Conservation (phyloP, 2,797 vertebrate species). For the Morelia viridis region DNA sequence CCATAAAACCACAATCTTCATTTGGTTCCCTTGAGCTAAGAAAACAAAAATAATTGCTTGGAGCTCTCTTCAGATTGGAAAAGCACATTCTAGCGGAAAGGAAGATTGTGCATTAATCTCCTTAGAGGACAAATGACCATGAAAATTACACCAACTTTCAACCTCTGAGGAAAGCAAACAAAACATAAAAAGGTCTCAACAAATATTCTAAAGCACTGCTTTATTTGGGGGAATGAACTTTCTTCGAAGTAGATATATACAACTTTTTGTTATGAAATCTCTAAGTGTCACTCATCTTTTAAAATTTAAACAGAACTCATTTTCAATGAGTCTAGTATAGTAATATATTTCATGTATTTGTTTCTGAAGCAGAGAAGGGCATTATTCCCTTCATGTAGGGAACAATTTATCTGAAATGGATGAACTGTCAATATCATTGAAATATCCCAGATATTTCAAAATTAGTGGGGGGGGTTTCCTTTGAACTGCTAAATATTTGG, state of each 20-base stretch:
- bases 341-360: not conserved
- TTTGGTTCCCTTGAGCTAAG: constrained; percentile 21
- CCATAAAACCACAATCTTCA: constrained; percentile 44
- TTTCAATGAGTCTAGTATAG: not conserved
- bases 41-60: constrained; percentile 31
- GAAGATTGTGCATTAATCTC: not conserved
- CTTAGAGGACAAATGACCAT: not conserved
- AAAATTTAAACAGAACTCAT: not conserved
- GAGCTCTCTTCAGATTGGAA: constrained; percentile 27
- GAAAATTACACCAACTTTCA: not conserved
- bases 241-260: not conserved
- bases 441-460: not conserved
- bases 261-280: not conserved
- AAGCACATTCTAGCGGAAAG: not conserved
- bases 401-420: not conserved
- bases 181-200: not conserved
- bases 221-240: not conserved
- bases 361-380: not conserved
- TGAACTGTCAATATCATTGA: not conserved
- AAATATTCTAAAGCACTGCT: not conserved
- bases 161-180: constrained; percentile 20
- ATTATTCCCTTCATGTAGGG: not conserved
- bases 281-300: not conserved
- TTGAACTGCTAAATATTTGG: not conserved
- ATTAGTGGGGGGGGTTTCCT: not conserved